Base-by-base conservation (phyloP, 2,888 invertebrate genomes). In the Apamea monoglypha region DNA sequence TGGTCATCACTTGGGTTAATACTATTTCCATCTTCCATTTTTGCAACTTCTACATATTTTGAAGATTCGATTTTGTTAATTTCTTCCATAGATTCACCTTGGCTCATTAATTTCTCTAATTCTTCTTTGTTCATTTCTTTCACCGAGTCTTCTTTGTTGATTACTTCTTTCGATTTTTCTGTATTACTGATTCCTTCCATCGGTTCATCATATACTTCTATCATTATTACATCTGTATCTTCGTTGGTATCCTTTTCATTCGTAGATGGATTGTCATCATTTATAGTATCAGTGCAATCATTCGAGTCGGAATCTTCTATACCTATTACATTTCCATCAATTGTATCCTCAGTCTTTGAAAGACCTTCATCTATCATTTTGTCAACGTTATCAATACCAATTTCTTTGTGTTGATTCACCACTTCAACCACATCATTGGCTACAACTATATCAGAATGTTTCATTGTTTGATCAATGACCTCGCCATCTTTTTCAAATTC, bases 191-290 rank as follows among this genome's bases (percentile, higher is more conserved):
- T 47, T 14, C 21, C 53, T 32, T 53, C 50, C 50, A 64, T 78
- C 16, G 63, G 32, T 53, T 71, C 53, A 44, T 21, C 25, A 18
- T 36, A 66, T 18, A 21, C 21, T 32, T 66, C 66, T 47, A 14
- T 66, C n/a, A 75, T 75, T 32, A 44, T 66, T 12, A 53, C 50
- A 63, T 77, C 63, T 16, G n/a, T 16, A 10, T 78, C 67, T 56
- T 29, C 21, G 36, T 80, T 61, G 6, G 10, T 63, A 29, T 40
- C n/a, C 1, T 44, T 61, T 16, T 56, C 21, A 59, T 25, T 36
- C 5, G 1, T 71, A 56, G 36, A n/a, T 36, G 5, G 0, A 59
- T 40, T n/a, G n/a, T 21, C 36, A 71, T 2, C 2, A n/a, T n/a
- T 40, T n/a, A 32, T 36, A 47, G 59, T 12, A n/a, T 79, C 66